Percentiles rank a stretch among this genome's conserved stretches.
Evolutionary conservation across 2,888 invertebrate genomes (phyloP).

Genomic region (Netelia melanura): DNA sequence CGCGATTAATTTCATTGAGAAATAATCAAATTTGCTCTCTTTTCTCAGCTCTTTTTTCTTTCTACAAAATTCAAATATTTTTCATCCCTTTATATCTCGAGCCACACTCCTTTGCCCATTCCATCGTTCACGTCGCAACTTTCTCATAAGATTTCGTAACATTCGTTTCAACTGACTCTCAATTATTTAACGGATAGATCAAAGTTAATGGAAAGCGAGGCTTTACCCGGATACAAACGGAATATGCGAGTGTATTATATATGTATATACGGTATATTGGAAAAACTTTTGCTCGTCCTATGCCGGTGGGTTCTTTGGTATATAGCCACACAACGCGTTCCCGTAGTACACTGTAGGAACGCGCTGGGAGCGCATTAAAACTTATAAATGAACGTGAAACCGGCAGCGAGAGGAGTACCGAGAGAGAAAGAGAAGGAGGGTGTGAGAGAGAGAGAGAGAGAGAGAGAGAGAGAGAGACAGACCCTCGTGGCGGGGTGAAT

Average conservation of each 20-base stretch:
- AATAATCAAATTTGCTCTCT: too few species aligned
- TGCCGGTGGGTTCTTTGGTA: conserved; percentile 15
- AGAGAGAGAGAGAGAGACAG: conserved; percentile 21
- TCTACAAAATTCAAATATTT: too few species aligned
- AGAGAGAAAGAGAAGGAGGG: background rate
- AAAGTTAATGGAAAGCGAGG: conserved; percentile 29
- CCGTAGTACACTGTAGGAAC: conserved; percentile 12
- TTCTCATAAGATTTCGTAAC: background rate
- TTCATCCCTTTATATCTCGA: background rate
- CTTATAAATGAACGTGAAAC: conserved; percentile 60
- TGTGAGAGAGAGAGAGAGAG: conserved; percentile 11
- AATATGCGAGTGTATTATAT: conserved; percentile 7
- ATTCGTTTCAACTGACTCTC: conserved; percentile 15
- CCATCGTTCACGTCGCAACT: background rate
- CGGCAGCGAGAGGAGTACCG: conserved; percentile 5
- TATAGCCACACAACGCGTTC: background rate
- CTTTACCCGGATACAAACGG: background rate
- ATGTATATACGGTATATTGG: background rate
- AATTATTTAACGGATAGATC: conserved; percentile 26
- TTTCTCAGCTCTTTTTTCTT: too few species aligned
- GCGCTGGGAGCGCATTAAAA: conserved; percentile 58
- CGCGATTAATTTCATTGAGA: background rate
- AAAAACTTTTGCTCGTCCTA: conserved; percentile 33
- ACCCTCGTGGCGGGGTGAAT: conserved; percentile 46
- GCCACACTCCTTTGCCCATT: background rate